Evolutionary conservation across 2,888 invertebrate genomes (phyloP), one percentile per base, ranked within the genome.

Genomic region (Andrena bicolor): DNA sequence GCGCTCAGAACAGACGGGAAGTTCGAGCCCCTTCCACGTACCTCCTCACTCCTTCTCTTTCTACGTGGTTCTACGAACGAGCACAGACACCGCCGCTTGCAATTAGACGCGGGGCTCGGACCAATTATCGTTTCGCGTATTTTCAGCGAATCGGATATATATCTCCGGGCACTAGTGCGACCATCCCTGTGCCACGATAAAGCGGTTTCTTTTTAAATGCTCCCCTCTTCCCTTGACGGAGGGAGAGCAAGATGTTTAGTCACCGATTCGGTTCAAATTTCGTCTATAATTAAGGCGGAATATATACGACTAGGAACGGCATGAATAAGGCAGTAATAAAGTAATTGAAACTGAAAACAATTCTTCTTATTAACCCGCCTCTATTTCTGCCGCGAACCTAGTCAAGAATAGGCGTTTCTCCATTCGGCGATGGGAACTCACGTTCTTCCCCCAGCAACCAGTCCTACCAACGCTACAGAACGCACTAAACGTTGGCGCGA

Each of bases 1-100:
- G 73, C 58, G 64, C 65, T n/a, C 58, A 77, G 66, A 77, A 75
- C 74, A 81, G 76, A 86, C 82, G 72, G 86, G 86, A 86, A 86
- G 84, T 86, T 48, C 20, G 61, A 68, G 16, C 49, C 66, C 74
- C 75, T 75, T 80, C 75, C 48, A 58, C 61, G 30, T 16, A 8
- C n/a, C 51, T 23, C 41, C 10, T 26, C 26, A 3, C 56, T 75
- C 28, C 32, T 58, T 20, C 69, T 53, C 35, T 80, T 35, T 80
- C 41, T 63, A 20, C n/a, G 3, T 16, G 13, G 61, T 35, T 75
- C 20, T 71, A 68, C 68, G 26, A 32, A 49, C 30, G 28, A 13
- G 26, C 20, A 56, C 49, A 28, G 48, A 28, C 51, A 49, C 48
- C 26, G 23, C 26, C 20, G 49, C 70, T 79, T 56, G 58, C 56